phyloP scores from a whole-genome alignment of 1,140 invertebrate species.

The Antheraea pernyi region DNA sequence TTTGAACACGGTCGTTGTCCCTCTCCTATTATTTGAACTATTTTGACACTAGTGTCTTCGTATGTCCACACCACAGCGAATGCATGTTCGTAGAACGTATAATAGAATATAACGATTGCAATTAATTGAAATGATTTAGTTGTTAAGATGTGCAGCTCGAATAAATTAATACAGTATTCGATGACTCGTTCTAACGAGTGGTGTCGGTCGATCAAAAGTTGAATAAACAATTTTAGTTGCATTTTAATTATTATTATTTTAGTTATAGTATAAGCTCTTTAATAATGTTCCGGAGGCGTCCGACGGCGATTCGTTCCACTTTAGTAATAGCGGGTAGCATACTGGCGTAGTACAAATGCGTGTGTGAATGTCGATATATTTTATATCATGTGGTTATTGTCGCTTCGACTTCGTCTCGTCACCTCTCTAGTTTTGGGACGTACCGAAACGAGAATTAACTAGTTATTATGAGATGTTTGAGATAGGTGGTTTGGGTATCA shows the following conservation, averaged over 20 bases:
- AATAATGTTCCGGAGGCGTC: constrained; percentile 43
- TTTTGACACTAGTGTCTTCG: too few species aligned
- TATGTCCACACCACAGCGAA: too few species aligned
- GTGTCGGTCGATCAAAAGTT: constrained; percentile 43
- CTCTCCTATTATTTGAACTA: not conserved
- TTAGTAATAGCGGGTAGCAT: constrained; percentile 9
- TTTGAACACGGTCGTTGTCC: constrained; percentile 40
- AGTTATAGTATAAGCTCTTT: constrained; percentile 42
- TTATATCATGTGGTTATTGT: constrained; percentile 20
- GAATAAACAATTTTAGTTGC: constrained; percentile 45
- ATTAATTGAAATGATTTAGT: too few species aligned
- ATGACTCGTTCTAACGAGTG: constrained; percentile 21
- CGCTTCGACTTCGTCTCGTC: constrained; percentile 24
- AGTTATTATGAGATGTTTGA: too few species aligned
- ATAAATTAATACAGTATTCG: constrained; percentile 45
- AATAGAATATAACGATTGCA: too few species aligned
- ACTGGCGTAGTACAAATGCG: constrained; percentile 74
- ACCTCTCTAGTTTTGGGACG: constrained; percentile 4
- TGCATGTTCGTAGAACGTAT: too few species aligned
- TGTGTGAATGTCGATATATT: constrained; percentile 49
- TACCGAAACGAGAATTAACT: too few species aligned
- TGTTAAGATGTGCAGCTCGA: too few species aligned
- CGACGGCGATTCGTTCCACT: constrained; percentile 39
- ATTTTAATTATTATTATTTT: constrained; percentile 48
- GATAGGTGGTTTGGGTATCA: too few species aligned